Conservation (phyloP, 1,140 invertebrate species). For the Rhynchophorus ferrugineus region DNA sequence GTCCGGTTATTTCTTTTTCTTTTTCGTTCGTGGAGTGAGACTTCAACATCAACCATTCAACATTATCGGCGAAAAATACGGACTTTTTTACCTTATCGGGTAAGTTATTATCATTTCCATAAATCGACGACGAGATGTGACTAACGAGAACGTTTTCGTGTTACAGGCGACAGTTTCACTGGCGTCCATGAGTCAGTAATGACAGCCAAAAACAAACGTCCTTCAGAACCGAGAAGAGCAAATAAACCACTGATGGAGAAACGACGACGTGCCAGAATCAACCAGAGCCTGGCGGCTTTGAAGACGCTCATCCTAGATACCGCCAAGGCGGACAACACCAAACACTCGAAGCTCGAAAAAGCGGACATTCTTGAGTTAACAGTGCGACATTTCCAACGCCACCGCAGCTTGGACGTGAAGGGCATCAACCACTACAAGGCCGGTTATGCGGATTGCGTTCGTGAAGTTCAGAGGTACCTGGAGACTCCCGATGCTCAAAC, state of each 20-base stretch:
- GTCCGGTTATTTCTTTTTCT: no score
- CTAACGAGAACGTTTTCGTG: background rate
- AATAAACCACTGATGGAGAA: slow-evolving; percentile 93
- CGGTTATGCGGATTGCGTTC: slow-evolving; percentile 74
- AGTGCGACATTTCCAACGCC: slow-evolving; percentile 74
- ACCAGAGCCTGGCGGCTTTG: slow-evolving; percentile 76
- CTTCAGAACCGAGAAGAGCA: slow-evolving; percentile 43
- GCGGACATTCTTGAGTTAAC: slow-evolving; percentile 90
- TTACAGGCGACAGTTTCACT: slow-evolving; percentile 19
- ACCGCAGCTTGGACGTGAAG: slow-evolving; percentile 56
- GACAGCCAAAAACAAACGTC: slow-evolving; percentile 38
- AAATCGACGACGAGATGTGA: background rate
- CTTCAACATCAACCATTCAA: no score
- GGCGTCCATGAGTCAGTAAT: slow-evolving; percentile 27
- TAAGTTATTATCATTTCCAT: background rate
- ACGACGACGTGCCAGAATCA: slow-evolving; percentile 77
- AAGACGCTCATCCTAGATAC: slow-evolving; percentile 72
- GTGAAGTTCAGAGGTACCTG: slow-evolving; percentile 61
- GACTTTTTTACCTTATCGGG: background rate
- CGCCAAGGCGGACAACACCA: slow-evolving; percentile 59
- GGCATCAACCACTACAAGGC: slow-evolving; percentile 53
- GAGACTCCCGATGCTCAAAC: slow-evolving; percentile 60
- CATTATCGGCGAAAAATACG: background rate
- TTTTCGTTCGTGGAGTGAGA: no score
- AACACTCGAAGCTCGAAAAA: slow-evolving; percentile 80